Evolutionary conservation across 2,888 invertebrate species (phyloP).

Genomic region (Amblyjoppa fuscipennis): DNA sequence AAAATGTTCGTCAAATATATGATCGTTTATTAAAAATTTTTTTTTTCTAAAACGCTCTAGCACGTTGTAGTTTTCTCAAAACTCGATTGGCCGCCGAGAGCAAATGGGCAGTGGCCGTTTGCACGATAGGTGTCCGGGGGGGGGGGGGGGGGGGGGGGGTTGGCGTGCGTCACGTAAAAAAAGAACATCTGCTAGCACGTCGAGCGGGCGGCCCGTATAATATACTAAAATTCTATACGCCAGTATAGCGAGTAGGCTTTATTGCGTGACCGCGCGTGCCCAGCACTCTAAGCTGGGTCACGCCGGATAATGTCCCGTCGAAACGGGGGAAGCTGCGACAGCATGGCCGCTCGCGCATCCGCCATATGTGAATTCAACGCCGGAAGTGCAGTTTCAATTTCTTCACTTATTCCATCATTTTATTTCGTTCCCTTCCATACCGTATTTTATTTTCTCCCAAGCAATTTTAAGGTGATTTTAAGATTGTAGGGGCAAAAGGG

Average conservation of each 20-base stretch:
- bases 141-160: not conserved
- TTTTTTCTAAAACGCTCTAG: not conserved
- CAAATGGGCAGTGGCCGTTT: slow-evolving; percentile 41
- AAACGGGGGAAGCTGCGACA: slow-evolving; percentile 73
- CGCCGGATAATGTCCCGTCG: slow-evolving; percentile 70
- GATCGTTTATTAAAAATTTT: not conserved
- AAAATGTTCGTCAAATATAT: not conserved
- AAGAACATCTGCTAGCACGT: slow-evolving; percentile 80
- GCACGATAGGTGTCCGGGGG: not conserved
- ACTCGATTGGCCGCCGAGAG: slow-evolving; percentile 5
- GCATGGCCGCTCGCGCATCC: slow-evolving; percentile 78
- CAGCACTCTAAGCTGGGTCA: slow-evolving; percentile 12
- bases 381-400: slow-evolving; percentile 15
- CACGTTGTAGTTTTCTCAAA: too few relatives aligned
- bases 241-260: slow-evolving; percentile 19
- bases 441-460: not conserved
- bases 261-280: slow-evolving; percentile 45
- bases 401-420: slow-evolving; percentile 20
- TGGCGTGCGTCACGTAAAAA: slow-evolving; percentile 77
- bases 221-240: slow-evolving; percentile 18
- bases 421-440: slow-evolving; percentile 24
- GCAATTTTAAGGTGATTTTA: too few relatives aligned
- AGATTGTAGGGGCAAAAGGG: too few relatives aligned
- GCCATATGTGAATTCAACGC: slow-evolving; percentile 74
- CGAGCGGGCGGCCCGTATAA: slow-evolving; percentile 75